Percentiles rank a stretch among this genome's conserved stretches.
These are phyloP conservation scores for Neocrepidodera transversa DNA, from an alignment of 2,888 invertebrate genomes.

Conservation along the genomic window DNA sequence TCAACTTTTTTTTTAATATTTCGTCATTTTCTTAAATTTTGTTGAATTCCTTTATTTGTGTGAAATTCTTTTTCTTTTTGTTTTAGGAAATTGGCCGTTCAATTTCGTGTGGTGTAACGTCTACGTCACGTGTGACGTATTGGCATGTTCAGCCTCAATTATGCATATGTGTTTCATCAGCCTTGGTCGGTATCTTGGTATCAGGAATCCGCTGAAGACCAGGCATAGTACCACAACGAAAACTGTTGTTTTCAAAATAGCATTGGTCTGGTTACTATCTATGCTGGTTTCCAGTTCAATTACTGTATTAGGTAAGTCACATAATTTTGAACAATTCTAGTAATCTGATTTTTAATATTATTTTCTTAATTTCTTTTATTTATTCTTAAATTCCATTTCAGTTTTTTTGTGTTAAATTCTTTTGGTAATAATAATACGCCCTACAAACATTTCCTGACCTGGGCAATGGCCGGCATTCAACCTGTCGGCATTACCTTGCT, in stretches of 20 bases:
- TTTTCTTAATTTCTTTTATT: no score
- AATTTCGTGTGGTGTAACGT: constrained; percentile 92
- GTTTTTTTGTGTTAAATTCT: no score
- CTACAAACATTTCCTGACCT: no score
- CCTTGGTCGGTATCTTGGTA: constrained; percentile 86
- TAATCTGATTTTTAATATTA: no score
- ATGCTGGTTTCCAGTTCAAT: constrained; percentile 88
- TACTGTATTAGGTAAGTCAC: constrained; percentile 78
- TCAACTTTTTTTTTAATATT: no score
- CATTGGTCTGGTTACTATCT: constrained; percentile 90
- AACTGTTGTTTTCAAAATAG: constrained; percentile 86
- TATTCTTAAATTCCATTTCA: no score
- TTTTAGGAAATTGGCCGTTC: constrained; percentile 90
- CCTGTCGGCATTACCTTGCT: no score
- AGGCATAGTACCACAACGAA: constrained; percentile 84
- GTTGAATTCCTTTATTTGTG: no score
- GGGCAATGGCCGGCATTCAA: no score
- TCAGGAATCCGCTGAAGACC: constrained; percentile 86
- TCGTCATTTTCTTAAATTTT: no score
- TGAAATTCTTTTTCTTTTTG: constrained; percentile 39
- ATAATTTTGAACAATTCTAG: no score
- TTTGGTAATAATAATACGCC: no score
- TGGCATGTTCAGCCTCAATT: constrained; percentile 94
- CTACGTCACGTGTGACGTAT: constrained; percentile 93
- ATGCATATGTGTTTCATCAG: constrained; percentile 96